These are phyloP conservation scores for Prosapia bicincta DNA, from an alignment of 2,888 invertebrate species.

Conservation along the genomic window DNA sequence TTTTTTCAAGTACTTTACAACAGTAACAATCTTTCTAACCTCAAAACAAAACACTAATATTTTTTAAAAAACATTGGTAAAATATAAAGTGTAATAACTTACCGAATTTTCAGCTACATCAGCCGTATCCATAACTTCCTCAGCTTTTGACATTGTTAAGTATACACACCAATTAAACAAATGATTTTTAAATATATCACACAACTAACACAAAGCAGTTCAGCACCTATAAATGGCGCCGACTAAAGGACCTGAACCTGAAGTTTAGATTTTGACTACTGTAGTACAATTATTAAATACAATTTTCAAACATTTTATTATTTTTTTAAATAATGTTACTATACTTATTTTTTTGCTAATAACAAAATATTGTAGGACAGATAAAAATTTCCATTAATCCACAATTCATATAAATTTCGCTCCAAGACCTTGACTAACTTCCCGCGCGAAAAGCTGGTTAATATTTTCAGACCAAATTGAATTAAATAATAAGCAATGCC, in stretches of 20 bases:
- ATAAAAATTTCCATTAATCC: no score
- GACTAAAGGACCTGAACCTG: not conserved
- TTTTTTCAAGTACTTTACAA: no score
- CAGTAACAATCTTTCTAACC: not conserved
- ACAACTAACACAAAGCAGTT: not conserved
- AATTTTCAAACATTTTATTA: no score
- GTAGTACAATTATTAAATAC: not conserved
- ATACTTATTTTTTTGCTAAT: no score
- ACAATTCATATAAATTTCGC: no score
- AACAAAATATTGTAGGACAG: no score
- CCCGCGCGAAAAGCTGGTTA: no score
- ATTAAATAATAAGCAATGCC: no score
- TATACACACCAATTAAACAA: conserved; percentile 8
- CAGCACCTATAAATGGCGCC: conserved; percentile 3
- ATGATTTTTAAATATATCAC: not conserved
- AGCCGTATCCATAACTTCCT: conserved; percentile 58
- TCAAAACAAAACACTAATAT: not conserved
- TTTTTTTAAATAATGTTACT: no score
- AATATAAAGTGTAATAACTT: conserved; percentile 41
- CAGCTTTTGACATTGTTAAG: conserved; percentile 55
- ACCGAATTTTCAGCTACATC: conserved; percentile 73
- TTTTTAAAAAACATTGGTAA: not conserved
- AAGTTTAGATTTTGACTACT: not conserved
- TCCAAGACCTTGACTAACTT: no score
- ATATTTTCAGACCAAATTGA: no score